Evolutionary conservation across 1,140 invertebrate genomes (phyloP).

Genomic region (Drosophila equinoxialis): DNA sequence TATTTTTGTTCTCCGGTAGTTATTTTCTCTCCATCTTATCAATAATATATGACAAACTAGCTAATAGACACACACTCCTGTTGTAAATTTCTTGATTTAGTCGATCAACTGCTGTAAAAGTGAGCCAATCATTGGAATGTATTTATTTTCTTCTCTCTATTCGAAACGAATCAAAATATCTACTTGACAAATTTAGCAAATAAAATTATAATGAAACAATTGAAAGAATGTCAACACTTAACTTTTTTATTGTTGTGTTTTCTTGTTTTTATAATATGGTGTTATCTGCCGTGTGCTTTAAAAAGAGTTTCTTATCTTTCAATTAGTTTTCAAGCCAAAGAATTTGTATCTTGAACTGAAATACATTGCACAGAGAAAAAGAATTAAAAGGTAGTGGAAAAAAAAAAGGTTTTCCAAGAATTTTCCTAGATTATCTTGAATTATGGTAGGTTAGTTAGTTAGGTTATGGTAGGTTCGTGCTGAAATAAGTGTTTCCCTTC

Average conservation of each 20-base stretch:
- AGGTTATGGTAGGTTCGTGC: too few species aligned
- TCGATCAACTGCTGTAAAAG: background rate
- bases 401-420: background rate
- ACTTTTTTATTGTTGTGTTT: background rate
- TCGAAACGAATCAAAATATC: background rate
- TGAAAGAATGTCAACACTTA: background rate
- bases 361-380: background rate
- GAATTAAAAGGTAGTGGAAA: background rate
- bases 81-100: background rate
- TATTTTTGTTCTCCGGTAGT: background rate
- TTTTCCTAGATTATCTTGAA: background rate
- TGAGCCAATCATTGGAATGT: background rate
- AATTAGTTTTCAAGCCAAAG: background rate
- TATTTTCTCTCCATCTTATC: background rate
- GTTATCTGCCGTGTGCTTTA: background rate
- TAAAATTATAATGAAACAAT: background rate
- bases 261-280: background rate
- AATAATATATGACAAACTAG: background rate
- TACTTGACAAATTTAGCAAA: slow-evolving; percentile 12
- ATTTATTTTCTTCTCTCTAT: too few species aligned
- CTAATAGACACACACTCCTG: background rate
- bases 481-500: background rate
- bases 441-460: too few species aligned
- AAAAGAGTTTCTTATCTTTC: background rate
- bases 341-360: background rate